Evolutionary conservation across 2,888 invertebrate genomes (phyloP).

Genomic region (Drosophila borborema): DNA sequence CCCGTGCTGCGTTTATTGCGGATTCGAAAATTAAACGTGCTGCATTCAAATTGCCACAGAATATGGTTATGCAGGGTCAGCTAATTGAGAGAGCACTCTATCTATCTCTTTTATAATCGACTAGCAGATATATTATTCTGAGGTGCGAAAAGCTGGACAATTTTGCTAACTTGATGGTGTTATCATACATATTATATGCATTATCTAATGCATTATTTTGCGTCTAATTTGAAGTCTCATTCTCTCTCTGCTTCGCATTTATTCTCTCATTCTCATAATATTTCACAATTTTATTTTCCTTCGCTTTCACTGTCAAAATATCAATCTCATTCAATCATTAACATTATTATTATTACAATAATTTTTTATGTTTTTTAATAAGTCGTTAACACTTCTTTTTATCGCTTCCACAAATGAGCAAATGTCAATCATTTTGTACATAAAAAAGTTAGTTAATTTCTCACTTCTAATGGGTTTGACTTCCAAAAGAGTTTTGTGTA

Average conservation of each 20-base stretch:
- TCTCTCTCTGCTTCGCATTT: no score
- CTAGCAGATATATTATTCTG: background rate
- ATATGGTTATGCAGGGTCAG: background rate
- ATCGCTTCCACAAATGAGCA: background rate
- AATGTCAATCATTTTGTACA: background rate
- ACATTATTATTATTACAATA: background rate
- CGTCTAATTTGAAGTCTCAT: background rate
- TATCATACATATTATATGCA: background rate
- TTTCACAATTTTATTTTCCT: background rate
- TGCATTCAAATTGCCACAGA: constrained; percentile 15
- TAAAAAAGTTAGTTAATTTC: background rate
- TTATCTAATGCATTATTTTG: background rate
- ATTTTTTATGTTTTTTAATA: background rate
- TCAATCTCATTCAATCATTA: background rate
- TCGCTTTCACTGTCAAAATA: no score
- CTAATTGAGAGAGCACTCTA: background rate
- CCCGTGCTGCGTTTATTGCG: constrained; percentile 1
- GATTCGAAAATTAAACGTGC: constrained; percentile 38
- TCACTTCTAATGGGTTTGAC: background rate
- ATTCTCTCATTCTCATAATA: background rate
- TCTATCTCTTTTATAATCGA: background rate
- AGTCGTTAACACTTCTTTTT: background rate
- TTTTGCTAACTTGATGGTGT: background rate
- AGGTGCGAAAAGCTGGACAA: background rate
- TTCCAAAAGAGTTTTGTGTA: background rate